Conservation (phyloP, 2,888 invertebrate species). For the Agriotes lineatus region DNA sequence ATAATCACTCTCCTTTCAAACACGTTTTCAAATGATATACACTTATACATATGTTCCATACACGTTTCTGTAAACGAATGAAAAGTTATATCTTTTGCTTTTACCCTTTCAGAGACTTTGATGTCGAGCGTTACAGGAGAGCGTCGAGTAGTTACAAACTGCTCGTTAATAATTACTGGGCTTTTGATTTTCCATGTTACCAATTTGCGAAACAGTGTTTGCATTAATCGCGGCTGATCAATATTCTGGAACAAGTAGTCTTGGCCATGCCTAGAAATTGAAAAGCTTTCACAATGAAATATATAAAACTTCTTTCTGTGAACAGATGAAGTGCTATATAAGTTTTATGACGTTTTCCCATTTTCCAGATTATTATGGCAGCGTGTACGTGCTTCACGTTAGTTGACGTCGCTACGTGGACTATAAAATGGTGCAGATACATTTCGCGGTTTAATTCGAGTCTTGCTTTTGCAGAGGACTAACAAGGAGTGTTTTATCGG, state of each 20-base stretch:
- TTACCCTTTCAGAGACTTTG: too few species aligned
- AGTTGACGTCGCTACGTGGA: slow-evolving; percentile 29
- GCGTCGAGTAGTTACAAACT: background rate
- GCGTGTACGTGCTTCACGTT: slow-evolving; percentile 29
- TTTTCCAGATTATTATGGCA: slow-evolving; percentile 35
- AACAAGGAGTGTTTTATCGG: slow-evolving; percentile 9
- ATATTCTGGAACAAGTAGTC: background rate
- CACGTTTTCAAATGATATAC: too few species aligned
- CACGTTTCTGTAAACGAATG: too few species aligned
- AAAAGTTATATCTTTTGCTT: too few species aligned
- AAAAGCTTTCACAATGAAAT: slow-evolving; percentile 32
- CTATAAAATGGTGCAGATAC: slow-evolving; percentile 26
- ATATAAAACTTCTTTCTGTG: slow-evolving; percentile 30
- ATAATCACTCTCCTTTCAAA: too few species aligned
- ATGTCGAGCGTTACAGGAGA: too few species aligned
- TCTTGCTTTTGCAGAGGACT: slow-evolving; percentile 5
- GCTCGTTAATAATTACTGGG: background rate
- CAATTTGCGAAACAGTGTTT: background rate
- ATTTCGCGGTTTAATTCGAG: slow-evolving; percentile 28
- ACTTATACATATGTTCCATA: too few species aligned
- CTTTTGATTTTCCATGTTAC: slow-evolving; percentile 2
- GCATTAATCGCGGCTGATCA: background rate
- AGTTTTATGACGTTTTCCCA: slow-evolving; percentile 39
- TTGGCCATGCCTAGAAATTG: slow-evolving; percentile 13
- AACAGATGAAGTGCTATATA: slow-evolving; percentile 33